phyloP scores from a whole-genome alignment of 2,113 vertebrate species.

The Rallus limicola region DNA sequence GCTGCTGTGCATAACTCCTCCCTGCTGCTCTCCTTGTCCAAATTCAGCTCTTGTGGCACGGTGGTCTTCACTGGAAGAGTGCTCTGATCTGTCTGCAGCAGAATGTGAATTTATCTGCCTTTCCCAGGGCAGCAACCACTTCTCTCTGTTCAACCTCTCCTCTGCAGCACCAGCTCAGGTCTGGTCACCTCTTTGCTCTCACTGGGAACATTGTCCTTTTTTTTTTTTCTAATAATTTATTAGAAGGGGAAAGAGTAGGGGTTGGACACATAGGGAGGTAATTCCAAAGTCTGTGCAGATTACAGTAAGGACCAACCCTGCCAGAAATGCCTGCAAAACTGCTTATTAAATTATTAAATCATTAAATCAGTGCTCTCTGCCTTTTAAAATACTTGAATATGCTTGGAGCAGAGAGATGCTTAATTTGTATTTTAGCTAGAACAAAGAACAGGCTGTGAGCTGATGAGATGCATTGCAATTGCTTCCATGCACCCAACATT shows the following conservation, averaged over 20 bases:
- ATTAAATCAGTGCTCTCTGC: not conserved
- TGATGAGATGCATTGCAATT: not conserved
- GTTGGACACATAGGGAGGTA: not conserved
- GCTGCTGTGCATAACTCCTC: not conserved
- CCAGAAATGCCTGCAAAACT: not conserved
- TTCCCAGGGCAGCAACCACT: too few relatives aligned
- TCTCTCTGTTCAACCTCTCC: not conserved
- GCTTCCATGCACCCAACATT: not conserved
- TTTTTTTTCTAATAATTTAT: not conserved
- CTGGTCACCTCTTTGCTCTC: not conserved
- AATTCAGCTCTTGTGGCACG: not conserved
- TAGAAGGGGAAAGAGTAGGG: not conserved
- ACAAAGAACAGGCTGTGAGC: not conserved
- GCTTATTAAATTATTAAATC: not conserved
- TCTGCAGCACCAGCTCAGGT: not conserved
- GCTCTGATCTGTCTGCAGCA: not conserved
- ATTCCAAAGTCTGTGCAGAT: not conserved
- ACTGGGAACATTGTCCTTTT: not conserved
- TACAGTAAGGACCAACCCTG: not conserved
- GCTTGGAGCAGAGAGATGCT: not conserved
- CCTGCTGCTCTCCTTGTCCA: too few relatives aligned
- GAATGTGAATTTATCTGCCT: not conserved
- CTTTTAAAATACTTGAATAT: not conserved
- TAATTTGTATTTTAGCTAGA: not conserved
- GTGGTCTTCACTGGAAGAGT: not conserved